A percentile compares a stretch with the other conserved stretches of the same genome.
Conservation (phyloP, 2,888 invertebrate species). For the Sminthurides aquaticus region DNA sequence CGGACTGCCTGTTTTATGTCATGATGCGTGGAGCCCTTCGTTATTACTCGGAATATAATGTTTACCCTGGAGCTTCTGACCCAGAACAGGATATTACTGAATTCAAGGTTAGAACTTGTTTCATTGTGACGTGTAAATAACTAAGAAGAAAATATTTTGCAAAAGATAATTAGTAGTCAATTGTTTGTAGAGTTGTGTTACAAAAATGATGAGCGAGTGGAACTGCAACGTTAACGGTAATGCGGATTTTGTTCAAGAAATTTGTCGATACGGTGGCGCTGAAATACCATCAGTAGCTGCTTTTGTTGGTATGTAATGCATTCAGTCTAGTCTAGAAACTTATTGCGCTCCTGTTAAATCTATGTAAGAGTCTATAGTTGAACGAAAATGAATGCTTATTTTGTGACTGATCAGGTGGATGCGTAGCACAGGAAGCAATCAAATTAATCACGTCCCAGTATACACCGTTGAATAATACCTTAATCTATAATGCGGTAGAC, state of each 20-base stretch:
- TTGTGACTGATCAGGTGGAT: constrained; percentile 58
- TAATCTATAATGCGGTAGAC: constrained; percentile 88
- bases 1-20: constrained; percentile 81
- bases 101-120: constrained; percentile 63
- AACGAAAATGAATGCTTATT: background rate
- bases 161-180: background rate
- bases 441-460: constrained; percentile 94
- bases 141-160: too few species aligned
- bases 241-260: constrained; percentile 90
- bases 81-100: constrained; percentile 83
- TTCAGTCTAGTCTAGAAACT: background rate
- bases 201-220: constrained; percentile 75
- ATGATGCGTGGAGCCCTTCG: constrained; percentile 82
- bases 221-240: constrained; percentile 63
- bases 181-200: background rate
- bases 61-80: constrained; percentile 79
- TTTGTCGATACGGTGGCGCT: constrained; percentile 88
- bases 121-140: background rate
- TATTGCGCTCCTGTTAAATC: too few species aligned
- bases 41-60: constrained; percentile 78
- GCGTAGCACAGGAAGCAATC: constrained; percentile 90
- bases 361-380: too few species aligned
- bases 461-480: constrained; percentile 89
- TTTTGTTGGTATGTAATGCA: constrained; percentile 57
- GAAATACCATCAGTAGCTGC: constrained; percentile 92